These are phyloP conservation scores for Sinocyclocheilus rhinocerous DNA, from an alignment of 2,113 vertebrate genomes.

Conservation along the genomic window DNA sequence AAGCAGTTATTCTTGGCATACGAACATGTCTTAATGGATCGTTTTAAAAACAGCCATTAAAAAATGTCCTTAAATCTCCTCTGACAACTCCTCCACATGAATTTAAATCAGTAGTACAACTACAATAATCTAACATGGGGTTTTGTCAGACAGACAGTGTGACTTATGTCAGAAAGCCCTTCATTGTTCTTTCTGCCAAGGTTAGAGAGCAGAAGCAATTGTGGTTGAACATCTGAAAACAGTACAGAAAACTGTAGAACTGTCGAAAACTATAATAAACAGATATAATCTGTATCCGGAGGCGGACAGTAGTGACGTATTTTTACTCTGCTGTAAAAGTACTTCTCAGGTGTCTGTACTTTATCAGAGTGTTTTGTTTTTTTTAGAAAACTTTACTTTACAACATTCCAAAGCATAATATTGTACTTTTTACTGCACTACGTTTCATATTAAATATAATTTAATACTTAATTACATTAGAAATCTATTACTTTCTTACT, in stretches of 20 bases:
- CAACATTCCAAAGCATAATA: too few relatives aligned
- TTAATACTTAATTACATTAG: too few relatives aligned
- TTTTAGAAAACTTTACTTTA: too few relatives aligned
- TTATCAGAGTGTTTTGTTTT: too few relatives aligned
- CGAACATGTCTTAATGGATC: constrained; percentile 5
- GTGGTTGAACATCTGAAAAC: constrained; percentile 22
- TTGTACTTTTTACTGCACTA: too few relatives aligned
- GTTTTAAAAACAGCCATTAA: constrained; percentile 2
- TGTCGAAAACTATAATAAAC: background rate
- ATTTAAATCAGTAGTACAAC: constrained; percentile 14
- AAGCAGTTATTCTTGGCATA: constrained; percentile 12
- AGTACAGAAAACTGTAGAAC: background rate
- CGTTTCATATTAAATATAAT: too few relatives aligned
- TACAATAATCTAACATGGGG: background rate
- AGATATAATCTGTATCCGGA: background rate
- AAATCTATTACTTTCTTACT: too few relatives aligned
- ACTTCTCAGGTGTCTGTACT: too few relatives aligned
- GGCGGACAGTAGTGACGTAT: too few relatives aligned
- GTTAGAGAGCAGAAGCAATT: background rate
- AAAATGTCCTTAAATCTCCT: background rate
- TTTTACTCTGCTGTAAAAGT: too few relatives aligned
- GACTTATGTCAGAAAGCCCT: constrained; percentile 7
- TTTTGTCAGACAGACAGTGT: constrained; percentile 7
- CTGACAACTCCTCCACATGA: background rate
- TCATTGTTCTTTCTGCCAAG: constrained; percentile 9